Conservation (phyloP, 2,888 invertebrate species). For the Sabatieria punctata region DNA sequence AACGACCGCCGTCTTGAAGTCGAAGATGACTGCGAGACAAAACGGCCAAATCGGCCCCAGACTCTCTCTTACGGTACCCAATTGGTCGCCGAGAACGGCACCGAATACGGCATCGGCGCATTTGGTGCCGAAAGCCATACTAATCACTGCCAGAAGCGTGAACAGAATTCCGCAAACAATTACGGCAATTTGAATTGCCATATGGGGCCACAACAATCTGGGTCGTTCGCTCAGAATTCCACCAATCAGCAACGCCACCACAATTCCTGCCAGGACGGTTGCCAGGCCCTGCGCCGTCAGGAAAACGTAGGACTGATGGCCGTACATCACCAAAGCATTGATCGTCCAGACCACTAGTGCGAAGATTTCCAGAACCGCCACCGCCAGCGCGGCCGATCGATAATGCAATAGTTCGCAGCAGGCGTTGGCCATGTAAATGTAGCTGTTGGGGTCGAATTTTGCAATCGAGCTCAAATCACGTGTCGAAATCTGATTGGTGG, state of each 20-base stretch:
- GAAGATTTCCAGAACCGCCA: conserved; percentile 3
- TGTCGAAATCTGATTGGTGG: too few relatives aligned
- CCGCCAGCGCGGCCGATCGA: neutral
- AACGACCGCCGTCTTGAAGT: conserved; percentile 8
- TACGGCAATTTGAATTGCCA: conserved; percentile 1
- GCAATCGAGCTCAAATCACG: too few relatives aligned
- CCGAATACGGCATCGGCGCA: conserved; percentile 6
- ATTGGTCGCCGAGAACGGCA: neutral
- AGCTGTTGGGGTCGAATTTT: conserved; percentile 6
- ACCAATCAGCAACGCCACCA: neutral
- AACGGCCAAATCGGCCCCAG: conserved; percentile 11
- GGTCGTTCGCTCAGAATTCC: neutral
- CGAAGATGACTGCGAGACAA: conserved; percentile 9
- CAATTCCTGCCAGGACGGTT: conserved; percentile 1
- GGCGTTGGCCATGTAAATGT: conserved; percentile 8
- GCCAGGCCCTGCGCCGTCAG: conserved; percentile 4
- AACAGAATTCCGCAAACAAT: neutral
- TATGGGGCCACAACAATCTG: conserved; percentile 7
- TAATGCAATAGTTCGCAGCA: conserved; percentile 9
- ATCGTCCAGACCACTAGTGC: neutral
- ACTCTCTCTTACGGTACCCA: neutral
- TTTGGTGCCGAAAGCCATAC: conserved; percentile 4
- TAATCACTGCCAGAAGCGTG: conserved; percentile 3
- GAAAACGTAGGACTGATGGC: neutral
- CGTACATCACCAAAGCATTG: neutral